phyloP scores from a whole-genome alignment of 1,140 invertebrate species.

The Drosophila ambigua region DNA sequence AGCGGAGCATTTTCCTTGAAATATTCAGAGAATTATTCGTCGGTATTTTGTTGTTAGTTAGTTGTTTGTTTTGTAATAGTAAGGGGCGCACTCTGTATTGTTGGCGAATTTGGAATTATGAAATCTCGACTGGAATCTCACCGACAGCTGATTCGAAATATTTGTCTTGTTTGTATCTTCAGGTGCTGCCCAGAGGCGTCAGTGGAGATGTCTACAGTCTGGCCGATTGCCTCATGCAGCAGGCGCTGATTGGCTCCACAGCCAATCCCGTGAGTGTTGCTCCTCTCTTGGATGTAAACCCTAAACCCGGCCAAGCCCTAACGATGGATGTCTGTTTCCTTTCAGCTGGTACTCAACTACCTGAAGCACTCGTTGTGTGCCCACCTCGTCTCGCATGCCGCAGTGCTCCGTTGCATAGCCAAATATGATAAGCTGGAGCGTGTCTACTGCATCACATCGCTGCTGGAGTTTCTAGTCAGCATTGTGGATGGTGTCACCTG shows the following conservation, averaged over 20 bases:
- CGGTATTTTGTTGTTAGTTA: no score
- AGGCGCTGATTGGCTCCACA: slow-evolving; percentile 95
- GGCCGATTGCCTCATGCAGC: slow-evolving; percentile 95
- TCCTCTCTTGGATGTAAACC: no score
- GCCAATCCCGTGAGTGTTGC: slow-evolving; percentile 87
- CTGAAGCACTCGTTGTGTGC: slow-evolving; percentile 95
- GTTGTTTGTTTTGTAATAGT: no score
- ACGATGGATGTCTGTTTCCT: neutral
- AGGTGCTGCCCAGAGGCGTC: slow-evolving; percentile 92
- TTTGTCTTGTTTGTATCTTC: neutral
- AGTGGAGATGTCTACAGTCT: slow-evolving; percentile 96
- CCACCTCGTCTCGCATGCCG: slow-evolving; percentile 94
- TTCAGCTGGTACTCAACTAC: slow-evolving; percentile 93
- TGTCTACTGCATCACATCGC: slow-evolving; percentile 93
- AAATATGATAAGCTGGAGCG: slow-evolving; percentile 95
- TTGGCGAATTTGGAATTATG: neutral
- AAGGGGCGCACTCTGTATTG: no score
- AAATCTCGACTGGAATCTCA: slow-evolving; percentile 16
- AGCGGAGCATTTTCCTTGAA: no score
- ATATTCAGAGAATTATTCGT: no score
- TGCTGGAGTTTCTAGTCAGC: slow-evolving; percentile 93
- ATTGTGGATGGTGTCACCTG: slow-evolving; percentile 89
- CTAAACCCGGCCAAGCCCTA: neutral
- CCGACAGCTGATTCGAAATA: neutral
- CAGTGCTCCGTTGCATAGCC: slow-evolving; percentile 93